Conservation (phyloP, 2,113 vertebrate species). For the Thalassarche chlororhynchos region DNA sequence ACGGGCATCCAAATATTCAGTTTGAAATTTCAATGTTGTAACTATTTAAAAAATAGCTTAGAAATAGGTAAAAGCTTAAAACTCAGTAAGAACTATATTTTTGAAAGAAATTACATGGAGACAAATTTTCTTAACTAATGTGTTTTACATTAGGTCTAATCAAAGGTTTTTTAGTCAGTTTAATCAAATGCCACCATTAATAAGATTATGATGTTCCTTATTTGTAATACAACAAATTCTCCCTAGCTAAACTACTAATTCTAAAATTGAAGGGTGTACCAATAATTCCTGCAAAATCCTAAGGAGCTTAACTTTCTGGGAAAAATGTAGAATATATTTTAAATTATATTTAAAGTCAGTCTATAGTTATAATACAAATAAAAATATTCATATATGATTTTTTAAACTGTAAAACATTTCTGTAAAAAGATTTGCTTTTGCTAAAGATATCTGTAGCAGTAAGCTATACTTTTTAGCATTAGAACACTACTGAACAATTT, state of each 20-base stretch:
- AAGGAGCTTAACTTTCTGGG: not conserved
- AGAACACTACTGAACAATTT: not conserved
- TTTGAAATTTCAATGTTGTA: not conserved
- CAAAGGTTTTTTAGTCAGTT: not conserved
- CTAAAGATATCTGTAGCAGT: not conserved
- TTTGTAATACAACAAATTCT: slow-evolving; percentile 3
- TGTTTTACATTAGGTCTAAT: not conserved
- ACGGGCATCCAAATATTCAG: not conserved
- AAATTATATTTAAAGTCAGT: not conserved
- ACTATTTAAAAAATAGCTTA: not conserved
- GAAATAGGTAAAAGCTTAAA: slow-evolving; percentile 8
- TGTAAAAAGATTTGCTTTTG: not conserved
- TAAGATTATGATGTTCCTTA: not conserved
- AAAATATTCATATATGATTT: not conserved
- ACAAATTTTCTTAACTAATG: not conserved
- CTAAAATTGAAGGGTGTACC: slow-evolving; percentile 17
- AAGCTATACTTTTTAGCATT: not conserved
- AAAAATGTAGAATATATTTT: slow-evolving; percentile 7
- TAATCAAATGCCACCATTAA: slow-evolving; percentile 25
- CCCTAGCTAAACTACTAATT: not conserved
- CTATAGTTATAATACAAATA: not conserved
- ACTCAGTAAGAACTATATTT: not conserved
- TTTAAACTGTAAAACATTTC: not conserved
- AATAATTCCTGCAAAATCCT: slow-evolving; percentile 35
- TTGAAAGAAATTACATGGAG: not conserved